Conservation (phyloP, 92 coral and sea anemone species). For the Porites divaricata region DNA sequence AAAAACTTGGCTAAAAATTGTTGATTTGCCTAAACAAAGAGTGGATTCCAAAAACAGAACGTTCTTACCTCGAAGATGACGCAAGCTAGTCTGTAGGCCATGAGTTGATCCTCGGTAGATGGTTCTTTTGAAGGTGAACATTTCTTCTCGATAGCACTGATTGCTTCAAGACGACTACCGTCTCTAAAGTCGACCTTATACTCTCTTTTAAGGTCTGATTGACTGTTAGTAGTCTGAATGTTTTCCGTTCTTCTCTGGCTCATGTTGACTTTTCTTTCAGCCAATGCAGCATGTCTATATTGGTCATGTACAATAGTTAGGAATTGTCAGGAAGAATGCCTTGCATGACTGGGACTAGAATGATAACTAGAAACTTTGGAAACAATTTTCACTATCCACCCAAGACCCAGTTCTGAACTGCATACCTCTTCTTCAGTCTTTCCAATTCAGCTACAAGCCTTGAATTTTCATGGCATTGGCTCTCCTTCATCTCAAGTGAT, state of each 20-base stretch:
- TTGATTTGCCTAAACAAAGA: background rate
- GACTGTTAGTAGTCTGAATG: constrained; percentile 5
- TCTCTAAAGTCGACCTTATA: constrained; percentile 1
- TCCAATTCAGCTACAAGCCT: background rate
- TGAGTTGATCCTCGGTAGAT: background rate
- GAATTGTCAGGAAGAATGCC: too few species aligned
- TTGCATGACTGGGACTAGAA: too few species aligned
- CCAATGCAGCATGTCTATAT: constrained; percentile 10
- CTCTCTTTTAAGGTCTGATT: constrained; percentile 17
- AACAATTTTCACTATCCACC: too few species aligned
- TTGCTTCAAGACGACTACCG: constrained; percentile 17
- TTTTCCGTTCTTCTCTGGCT: constrained; percentile 22
- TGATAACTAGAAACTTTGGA: too few species aligned
- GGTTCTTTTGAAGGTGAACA: background rate
- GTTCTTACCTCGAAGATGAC: constrained; percentile 16
- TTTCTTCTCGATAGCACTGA: background rate
- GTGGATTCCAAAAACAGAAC: background rate
- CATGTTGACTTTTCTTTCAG: constrained; percentile 11
- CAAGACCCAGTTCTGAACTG: too few species aligned
- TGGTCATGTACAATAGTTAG: too few species aligned
- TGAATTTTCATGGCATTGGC: background rate
- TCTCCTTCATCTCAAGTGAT: background rate
- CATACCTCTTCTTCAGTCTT: constrained; percentile 14
- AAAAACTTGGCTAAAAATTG: too few species aligned
- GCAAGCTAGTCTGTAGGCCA: constrained; percentile 17